A percentile compares a stretch with the other conserved stretches of the same genome.
Evolutionary conservation across 1,140 invertebrate genomes (phyloP).

Genomic region (Sycobia sp.): DNA sequence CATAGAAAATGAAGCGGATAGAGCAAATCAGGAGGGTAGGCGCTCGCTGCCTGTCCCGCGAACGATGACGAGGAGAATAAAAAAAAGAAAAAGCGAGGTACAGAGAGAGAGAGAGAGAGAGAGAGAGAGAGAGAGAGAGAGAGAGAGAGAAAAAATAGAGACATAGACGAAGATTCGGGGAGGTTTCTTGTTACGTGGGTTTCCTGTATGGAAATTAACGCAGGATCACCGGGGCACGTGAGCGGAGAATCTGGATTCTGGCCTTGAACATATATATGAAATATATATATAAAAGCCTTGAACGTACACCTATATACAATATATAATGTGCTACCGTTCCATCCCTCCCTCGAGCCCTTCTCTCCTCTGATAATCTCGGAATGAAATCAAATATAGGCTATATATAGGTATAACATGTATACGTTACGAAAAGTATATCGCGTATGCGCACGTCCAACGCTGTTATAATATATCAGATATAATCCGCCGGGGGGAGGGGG

Average conservation of each 20-base stretch:
- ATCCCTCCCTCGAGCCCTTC: too few relatives aligned
- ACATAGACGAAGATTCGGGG: slow-evolving; percentile 26
- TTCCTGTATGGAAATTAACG: slow-evolving; percentile 60
- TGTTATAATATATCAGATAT: too few relatives aligned
- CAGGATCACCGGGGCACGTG: slow-evolving; percentile 32
- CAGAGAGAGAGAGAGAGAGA: too few relatives aligned
- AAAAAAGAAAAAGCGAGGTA: slow-evolving; percentile 9
- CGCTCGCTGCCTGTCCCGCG: slow-evolving; percentile 21
- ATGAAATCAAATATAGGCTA: slow-evolving; percentile 52
- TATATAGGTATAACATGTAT: too few relatives aligned
- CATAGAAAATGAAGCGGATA: not conserved
- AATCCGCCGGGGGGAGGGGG: too few relatives aligned
- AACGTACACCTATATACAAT: too few relatives aligned
- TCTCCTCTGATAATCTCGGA: slow-evolving; percentile 47
- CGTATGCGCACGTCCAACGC: too few relatives aligned
- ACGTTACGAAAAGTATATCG: too few relatives aligned
- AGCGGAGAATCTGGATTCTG: slow-evolving; percentile 27
- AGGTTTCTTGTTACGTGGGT: slow-evolving; percentile 54
- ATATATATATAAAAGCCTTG: too few relatives aligned
- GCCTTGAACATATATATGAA: slow-evolving; percentile 29
- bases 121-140: not conserved
- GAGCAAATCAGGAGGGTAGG: not conserved
- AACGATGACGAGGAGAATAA: slow-evolving; percentile 26
- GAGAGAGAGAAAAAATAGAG: slow-evolving; percentile 14
- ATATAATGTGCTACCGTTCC: slow-evolving; percentile 18